Percentiles rank a stretch among this genome's conserved stretches.
Conservation (phyloP, 2,113 vertebrate genomes). For the Baryphthengus martii region DNA sequence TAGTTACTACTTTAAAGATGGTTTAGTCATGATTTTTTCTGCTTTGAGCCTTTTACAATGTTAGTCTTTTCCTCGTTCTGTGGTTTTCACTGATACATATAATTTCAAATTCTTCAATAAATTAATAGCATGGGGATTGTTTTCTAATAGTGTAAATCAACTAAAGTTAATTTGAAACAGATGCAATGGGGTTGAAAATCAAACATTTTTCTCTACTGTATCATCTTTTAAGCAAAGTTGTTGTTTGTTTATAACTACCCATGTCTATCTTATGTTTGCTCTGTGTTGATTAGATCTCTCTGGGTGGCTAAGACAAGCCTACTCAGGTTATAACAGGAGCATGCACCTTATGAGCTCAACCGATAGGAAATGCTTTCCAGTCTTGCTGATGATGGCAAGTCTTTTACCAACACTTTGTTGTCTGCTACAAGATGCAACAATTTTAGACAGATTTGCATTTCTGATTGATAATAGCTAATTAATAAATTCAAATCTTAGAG, state of each 20-base stretch:
- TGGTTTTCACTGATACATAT: neutral
- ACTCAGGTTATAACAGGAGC: neutral
- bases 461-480: neutral
- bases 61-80: neutral
- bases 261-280: constrained; percentile 19
- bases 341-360: neutral
- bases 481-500: neutral
- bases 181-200: constrained; percentile 23
- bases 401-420: neutral
- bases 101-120: constrained; percentile 41
- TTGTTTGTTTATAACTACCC: constrained; percentile 12
- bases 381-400: neutral
- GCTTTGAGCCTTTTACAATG: neutral
- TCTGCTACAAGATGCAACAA: neutral
- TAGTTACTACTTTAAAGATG: neutral
- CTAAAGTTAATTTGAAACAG: constrained; percentile 38
- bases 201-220: neutral
- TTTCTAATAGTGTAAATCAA: constrained; percentile 17
- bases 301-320: neutral
- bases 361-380: neutral
- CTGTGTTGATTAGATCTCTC: constrained; percentile 28
- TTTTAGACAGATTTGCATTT: neutral
- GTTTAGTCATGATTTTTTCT: neutral
- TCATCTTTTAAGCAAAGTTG: constrained; percentile 18
- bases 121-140: neutral